A percentile compares a stretch with the other conserved stretches of the same genome.
Conservation (phyloP, 2,113 vertebrate genomes). For the Malurus cyaneus region DNA sequence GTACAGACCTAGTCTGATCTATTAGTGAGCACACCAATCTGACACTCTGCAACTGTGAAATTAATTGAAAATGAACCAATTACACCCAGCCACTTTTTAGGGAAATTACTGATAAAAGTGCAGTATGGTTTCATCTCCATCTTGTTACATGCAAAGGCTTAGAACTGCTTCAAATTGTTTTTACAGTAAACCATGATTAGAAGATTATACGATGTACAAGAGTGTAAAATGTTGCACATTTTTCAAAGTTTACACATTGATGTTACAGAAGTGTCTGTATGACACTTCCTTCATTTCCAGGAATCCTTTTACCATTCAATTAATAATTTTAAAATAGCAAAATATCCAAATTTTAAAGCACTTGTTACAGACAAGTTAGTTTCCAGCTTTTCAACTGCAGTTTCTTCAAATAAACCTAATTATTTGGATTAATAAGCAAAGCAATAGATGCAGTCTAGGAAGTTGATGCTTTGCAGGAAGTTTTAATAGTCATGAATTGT, state of each 20-base stretch:
- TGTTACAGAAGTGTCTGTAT: neutral
- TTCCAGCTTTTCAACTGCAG: neutral
- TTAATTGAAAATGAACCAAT: conserved; percentile 11
- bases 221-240: neutral
- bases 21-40: neutral
- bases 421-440: neutral
- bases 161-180: neutral
- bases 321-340: neutral
- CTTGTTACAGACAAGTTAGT: neutral
- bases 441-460: neutral
- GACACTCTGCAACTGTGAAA: neutral
- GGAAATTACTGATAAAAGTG: neutral
- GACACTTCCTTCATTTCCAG: neutral
- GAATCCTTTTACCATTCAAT: neutral
- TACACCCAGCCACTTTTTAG: neutral
- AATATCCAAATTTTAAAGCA: neutral
- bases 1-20: neutral
- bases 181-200: neutral
- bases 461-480: neutral
- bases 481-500: neutral
- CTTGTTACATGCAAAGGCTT: neutral
- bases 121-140: neutral
- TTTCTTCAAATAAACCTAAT: neutral
- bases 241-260: neutral
- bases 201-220: neutral